Evolutionary conservation across 2,888 invertebrate genomes (phyloP).

Genomic region (Tipula confusa): DNA sequence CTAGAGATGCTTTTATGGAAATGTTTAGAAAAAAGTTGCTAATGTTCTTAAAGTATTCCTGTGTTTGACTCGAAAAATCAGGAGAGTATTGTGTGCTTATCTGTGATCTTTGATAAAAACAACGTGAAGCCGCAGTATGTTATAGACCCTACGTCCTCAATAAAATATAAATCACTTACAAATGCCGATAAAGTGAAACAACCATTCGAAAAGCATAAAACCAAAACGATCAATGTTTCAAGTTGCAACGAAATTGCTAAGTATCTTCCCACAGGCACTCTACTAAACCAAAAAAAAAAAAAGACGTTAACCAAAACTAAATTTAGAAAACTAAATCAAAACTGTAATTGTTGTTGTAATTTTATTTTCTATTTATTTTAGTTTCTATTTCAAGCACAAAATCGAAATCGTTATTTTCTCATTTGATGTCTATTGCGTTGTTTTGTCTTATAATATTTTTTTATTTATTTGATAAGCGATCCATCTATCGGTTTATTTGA

Average conservation of each 20-base stretch:
- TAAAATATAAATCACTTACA: no score
- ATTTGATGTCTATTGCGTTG: neutral
- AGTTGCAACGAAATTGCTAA: neutral
- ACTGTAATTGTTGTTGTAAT: neutral
- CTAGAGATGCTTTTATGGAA: no score
- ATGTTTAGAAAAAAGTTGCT: no score
- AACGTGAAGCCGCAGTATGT: no score
- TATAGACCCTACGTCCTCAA: no score
- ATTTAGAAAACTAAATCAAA: neutral
- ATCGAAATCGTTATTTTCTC: neutral
- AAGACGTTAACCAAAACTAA: neutral
- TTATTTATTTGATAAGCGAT: constrained; percentile 4
- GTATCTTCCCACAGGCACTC: neutral
- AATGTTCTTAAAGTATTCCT: no score
- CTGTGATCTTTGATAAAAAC: no score
- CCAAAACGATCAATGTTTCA: no score
- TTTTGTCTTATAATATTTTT: neutral
- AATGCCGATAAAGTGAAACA: no score
- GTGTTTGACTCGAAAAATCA: no score
- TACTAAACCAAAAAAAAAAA: neutral
- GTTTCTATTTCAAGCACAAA: neutral
- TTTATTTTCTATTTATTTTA: neutral
- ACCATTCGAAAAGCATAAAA: no score
- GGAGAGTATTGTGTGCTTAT: no score
- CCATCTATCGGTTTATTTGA: neutral